Percentiles rank a stretch among this genome's conserved stretches.
These are phyloP conservation scores for Cantharis nigra DNA, from an alignment of 2,888 invertebrate genomes.

Conservation along the genomic window DNA sequence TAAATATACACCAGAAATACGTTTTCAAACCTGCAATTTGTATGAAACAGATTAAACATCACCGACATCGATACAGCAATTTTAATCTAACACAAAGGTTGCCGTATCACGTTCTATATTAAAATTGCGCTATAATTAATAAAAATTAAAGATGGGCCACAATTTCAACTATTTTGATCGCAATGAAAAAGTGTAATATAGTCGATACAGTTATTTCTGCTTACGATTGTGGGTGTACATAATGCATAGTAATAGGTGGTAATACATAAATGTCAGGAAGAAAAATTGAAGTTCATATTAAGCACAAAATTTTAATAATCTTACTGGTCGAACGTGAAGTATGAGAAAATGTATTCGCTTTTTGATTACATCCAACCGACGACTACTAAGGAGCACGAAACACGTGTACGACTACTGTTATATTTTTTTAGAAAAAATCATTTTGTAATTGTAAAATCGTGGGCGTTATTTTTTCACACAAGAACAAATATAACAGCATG, in stretches of 20 bases:
- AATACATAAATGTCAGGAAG: not conserved
- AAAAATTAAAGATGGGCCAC: slow-evolving; percentile 20
- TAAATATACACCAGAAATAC: slow-evolving; percentile 17
- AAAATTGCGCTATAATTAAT: slow-evolving; percentile 27
- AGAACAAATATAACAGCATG: not conserved
- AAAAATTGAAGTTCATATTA: not conserved
- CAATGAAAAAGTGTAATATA: not conserved
- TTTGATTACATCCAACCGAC: not conserved
- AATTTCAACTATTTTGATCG: slow-evolving; percentile 14
- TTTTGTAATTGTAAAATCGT: not conserved
- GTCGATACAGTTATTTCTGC: not conserved
- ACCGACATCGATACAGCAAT: slow-evolving; percentile 18
- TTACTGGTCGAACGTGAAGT: not conserved
- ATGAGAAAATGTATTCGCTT: not conserved
- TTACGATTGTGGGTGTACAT: not conserved
- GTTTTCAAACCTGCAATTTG: slow-evolving; percentile 21
- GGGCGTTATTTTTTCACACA: not conserved
- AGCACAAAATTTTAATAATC: not conserved
- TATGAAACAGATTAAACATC: slow-evolving; percentile 18
- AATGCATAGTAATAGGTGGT: not conserved
- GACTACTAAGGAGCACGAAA: not conserved
- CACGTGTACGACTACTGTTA: not conserved
- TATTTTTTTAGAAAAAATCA: not conserved
- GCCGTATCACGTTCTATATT: slow-evolving; percentile 31
- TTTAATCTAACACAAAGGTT: slow-evolving; percentile 28